Base-by-base conservation (phyloP, 2,888 invertebrate genomes). In the Hirudinaria manillensis region DNA sequence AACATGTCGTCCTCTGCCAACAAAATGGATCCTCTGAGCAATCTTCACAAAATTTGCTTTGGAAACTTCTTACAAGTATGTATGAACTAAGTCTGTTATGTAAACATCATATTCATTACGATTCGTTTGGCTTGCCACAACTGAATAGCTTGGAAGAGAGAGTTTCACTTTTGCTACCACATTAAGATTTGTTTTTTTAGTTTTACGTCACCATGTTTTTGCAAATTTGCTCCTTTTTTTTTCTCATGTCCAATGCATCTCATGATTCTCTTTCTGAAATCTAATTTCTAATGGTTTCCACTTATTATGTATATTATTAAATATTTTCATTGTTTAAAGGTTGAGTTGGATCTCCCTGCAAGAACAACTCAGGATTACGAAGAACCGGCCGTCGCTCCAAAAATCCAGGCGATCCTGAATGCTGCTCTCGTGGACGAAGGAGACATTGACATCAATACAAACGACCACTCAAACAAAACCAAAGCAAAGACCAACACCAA, bases 311-410 rank as follows among this genome's bases (percentile, higher is more conserved):
- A 36, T 10, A 36, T 36, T 36, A 6, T 6, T 36, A 3, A 36
- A 36, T 10, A 36, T 36, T 36, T 6, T 36, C 36, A 36, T 16
- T 16, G 16, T 77, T 86, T 93, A 79, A 89, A 89, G 81, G 87
- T 93, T 79, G 89, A 90, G 81, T 87, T 93, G 79, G 90, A 92
- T 82, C 89, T 91, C 88, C 91, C 92, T 61, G 89, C 90, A 72
- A 85, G 91, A 82, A 92, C 92, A 76, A 92, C 92, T 0, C 87
- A 91, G 80, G 89, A 90, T 81, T 92, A 92, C 86, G 89, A 89
- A 78, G 89, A 89, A 65, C 91, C 91, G 0, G 86, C 87, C 0
- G 89, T 91, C 70, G 90, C 91, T n/a, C 91, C 91, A 0, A 89
- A 89, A 76, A 89, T 91, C 77, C 90, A 90, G 82, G 91, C 89